A percentile compares a stretch with the other conserved stretches of the same genome.
These are phyloP conservation scores for Rhimphoctona megacephalus DNA, from an alignment of 2,888 invertebrate genomes.

Conservation along the genomic window DNA sequence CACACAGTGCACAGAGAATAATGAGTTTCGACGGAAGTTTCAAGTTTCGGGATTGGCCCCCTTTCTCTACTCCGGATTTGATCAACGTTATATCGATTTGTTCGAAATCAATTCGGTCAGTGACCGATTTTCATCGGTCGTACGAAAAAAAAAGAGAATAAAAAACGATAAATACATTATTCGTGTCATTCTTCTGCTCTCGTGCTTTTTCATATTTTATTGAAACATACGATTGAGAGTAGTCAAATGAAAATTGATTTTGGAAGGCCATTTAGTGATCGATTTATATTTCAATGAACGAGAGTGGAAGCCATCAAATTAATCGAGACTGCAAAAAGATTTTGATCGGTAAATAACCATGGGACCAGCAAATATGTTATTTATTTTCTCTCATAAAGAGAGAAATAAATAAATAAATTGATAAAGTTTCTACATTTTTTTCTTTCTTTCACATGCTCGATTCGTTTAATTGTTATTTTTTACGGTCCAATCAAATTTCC, in stretches of 20 bases:
- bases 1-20: constrained; percentile 25
- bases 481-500: not conserved
- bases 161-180: constrained; percentile 6
- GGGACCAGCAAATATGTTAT: not conserved
- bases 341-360: not conserved
- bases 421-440: not conserved
- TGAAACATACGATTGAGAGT: not conserved
- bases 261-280: constrained; percentile 13
- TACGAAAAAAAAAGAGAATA: constrained; percentile 8
- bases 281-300: constrained; percentile 8
- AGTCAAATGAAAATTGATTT: constrained; percentile 29
- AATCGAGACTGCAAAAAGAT: not conserved
- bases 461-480: not conserved
- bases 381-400: not conserved
- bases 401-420: too few relatives aligned
- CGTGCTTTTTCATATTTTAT: constrained; percentile 36
- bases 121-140: constrained; percentile 21
- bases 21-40: constrained; percentile 43
- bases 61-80: constrained; percentile 23
- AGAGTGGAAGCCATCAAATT: constrained; percentile 1
- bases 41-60: constrained; percentile 41
- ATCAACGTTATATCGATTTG: constrained; percentile 46
- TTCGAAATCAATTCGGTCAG: constrained; percentile 19
- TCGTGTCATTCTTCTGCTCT: not conserved
- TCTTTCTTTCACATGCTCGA: not conserved